Evolutionary conservation across 2,113 vertebrate genomes (phyloP).

Genomic region (Mus spicilegus): DNA sequence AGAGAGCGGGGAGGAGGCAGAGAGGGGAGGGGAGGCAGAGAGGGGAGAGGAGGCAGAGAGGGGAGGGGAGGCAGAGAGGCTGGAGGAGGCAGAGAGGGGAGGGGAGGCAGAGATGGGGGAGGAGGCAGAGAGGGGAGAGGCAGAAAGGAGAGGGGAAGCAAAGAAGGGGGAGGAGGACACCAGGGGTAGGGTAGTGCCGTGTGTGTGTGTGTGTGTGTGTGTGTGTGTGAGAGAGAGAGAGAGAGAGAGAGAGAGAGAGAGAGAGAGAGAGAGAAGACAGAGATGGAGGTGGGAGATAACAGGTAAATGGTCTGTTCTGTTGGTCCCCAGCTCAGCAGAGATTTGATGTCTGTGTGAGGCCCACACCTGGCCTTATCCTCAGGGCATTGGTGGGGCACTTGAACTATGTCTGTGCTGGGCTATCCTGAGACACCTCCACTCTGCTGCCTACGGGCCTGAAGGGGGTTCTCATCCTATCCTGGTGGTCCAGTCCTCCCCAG

Average conservation of each 20-base stretch:
- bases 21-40: too few relatives aligned
- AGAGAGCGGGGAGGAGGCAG: not conserved
- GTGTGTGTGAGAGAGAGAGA: too few relatives aligned
- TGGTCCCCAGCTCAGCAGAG: not conserved
- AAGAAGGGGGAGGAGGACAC: too few relatives aligned
- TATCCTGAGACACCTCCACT: not conserved
- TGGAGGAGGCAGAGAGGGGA: too few relatives aligned
- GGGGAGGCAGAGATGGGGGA: too few relatives aligned
- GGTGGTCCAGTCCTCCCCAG: not conserved
- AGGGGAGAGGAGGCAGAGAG: too few relatives aligned
- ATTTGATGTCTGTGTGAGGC: not conserved
- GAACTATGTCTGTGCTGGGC: not conserved
- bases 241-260: not conserved
- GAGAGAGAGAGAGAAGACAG: not conserved
- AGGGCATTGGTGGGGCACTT: too few relatives aligned
- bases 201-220: too few relatives aligned
- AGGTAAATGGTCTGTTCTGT: not conserved
- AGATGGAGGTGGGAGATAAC: not conserved
- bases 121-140: too few relatives aligned
- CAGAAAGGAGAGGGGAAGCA: too few relatives aligned
- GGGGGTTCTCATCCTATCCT: not conserved
- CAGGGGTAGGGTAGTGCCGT: too few relatives aligned
- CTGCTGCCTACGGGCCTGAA: not conserved
- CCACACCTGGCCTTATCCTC: accelerated
- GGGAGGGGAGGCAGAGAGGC: too few relatives aligned